Evolutionary conservation across 2,113 vertebrate genomes (phyloP), one percentile per base, ranked within the genome.

Genomic region (Puffinus mauretanicus): DNA sequence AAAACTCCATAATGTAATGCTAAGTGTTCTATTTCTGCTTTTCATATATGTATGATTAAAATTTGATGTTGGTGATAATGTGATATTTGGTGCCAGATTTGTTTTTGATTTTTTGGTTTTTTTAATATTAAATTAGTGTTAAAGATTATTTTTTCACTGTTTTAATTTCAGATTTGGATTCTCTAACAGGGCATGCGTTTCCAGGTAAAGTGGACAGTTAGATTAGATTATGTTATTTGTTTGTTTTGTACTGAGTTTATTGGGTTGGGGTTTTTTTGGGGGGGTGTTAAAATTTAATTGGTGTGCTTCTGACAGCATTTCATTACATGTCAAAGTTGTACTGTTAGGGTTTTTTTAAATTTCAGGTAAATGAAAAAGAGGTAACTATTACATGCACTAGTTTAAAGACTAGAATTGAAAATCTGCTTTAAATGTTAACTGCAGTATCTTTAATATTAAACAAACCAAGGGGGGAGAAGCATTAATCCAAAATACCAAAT

Each of bases 101-200:
- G 34, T 1, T 78, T 73, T 77, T 76, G 4, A 20, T 24, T 83
- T 84, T 46, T 64, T 51, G 5, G 30, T 8, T 67, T 42, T 83
- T 93, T 82, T 20, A 57, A 57, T 94, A 86, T 84, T 66, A 83
- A 86, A 93, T 54, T 93, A 94, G 62, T 96, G 85, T 96, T 97
- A 94, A 97, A 97, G 88, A 67, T 86, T 78, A 47, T 94, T 88
- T 95, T 97, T 96, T 96, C 78, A 95, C 55, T 97, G 95, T 96
- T 97, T 96, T 82, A 93, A 96, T 97, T 97, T 96, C 96, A 97
- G 97, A 97, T 97, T 97, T 97, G 97, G 96, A 97, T 97, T 97
- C 97, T 97, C 97, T 97, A 96, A 97, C 96, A 97, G 97, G 97
- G 96, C 96, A 97, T 97, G 96, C 95, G 95, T 97, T 97, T 94